phyloP scores from a whole-genome alignment of 2,113 vertebrate species.

The Lichenostomus cassidix region DNA sequence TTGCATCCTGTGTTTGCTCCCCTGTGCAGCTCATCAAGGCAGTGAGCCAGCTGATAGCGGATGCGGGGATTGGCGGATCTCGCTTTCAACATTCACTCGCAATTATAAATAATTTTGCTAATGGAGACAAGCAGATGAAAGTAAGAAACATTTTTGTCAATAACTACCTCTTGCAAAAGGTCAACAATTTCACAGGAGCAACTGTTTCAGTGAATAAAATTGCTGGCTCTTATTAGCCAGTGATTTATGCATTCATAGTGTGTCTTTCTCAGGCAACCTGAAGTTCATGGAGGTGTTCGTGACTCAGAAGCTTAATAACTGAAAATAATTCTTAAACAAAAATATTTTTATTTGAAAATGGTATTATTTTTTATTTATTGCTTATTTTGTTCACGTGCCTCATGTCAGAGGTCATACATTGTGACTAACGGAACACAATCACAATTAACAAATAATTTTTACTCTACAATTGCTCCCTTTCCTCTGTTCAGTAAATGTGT shows the following conservation, averaged over 20 bases:
- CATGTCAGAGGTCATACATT: background rate
- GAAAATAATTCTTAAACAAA: background rate
- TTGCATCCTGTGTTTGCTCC: background rate
- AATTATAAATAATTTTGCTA: conserved; percentile 98
- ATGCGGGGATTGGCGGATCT: conserved; percentile 94
- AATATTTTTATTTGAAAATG: background rate
- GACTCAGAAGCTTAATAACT: background rate
- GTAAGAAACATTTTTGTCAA: conserved; percentile 73
- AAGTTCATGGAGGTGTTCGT: background rate
- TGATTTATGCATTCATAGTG: background rate
- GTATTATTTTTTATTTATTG: background rate
- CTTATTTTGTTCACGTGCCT: background rate
- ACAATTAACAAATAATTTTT: background rate
- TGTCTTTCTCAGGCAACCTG: background rate
- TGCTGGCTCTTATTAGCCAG: background rate
- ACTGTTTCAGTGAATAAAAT: background rate
- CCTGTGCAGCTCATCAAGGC: conserved; percentile 91
- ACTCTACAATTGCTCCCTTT: background rate
- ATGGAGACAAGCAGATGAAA: conserved; percentile 95
- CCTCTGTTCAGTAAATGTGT: background rate
- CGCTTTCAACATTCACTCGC: conserved; percentile 96
- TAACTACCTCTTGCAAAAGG: conserved; percentile 7
- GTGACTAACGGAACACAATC: background rate
- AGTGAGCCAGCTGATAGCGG: conserved; percentile 96
- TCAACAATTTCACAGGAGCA: background rate